These are phyloP conservation scores for Bryconaethiops microstoma DNA, from an alignment of 2,797 vertebrate genomes.

Conservation along the genomic window DNA sequence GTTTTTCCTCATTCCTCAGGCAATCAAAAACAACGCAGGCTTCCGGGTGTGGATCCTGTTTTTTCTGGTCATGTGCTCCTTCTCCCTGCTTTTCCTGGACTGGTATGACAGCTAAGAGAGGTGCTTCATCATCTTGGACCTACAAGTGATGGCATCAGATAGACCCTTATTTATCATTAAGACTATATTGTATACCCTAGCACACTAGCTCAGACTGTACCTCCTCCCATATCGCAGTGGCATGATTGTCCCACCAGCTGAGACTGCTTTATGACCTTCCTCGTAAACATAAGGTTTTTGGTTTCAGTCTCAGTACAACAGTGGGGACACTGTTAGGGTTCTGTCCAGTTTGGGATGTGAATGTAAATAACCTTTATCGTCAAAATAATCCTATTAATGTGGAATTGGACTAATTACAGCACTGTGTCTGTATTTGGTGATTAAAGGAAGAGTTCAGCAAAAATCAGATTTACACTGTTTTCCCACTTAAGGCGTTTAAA, in stretches of 20 bases:
- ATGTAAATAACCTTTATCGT: no score
- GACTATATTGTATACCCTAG: background rate
- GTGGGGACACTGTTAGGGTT: background rate
- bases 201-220: background rate
- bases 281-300: background rate
- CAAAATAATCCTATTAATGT: no score
- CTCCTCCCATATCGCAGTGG: background rate
- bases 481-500: no score
- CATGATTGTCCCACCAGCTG: background rate
- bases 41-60: constrained; percentile 99
- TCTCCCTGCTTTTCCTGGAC: constrained; percentile 96
- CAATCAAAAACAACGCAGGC: constrained; percentile 98
- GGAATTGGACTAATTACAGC: no score
- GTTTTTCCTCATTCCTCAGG: constrained; percentile 71
- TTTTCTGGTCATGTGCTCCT: constrained; percentile 99
- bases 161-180: background rate
- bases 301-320: background rate
- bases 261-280: background rate
- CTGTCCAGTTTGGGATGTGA: no score
- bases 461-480: no score
- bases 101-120: constrained; percentile 93
- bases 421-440: no score
- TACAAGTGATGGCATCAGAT: background rate
- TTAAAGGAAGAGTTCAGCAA: no score
- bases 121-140: background rate